Percentiles rank a stretch among this genome's conserved stretches.
Evolutionary conservation across 2,888 invertebrate species (phyloP).

Genomic region (Brachynemurus nebulosus): DNA sequence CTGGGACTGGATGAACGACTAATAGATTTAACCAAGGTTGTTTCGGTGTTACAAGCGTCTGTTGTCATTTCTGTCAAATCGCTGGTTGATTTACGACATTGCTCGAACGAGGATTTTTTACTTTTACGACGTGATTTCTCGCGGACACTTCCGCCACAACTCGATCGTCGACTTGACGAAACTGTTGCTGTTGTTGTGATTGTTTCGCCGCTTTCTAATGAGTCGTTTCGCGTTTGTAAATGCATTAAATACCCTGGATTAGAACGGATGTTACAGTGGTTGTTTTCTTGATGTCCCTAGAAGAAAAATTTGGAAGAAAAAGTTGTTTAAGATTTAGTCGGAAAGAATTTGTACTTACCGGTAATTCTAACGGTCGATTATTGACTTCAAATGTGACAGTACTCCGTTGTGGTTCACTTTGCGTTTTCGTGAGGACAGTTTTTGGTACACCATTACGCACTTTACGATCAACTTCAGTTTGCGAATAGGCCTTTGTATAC

Average conservation of each 20-base stretch:
- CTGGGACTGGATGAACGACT: conserved; percentile 51
- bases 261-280: conserved; percentile 37
- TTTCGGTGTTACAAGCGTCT: conserved; percentile 38
- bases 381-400: conserved; percentile 8
- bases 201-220: conserved; percentile 31
- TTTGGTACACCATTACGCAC: not conserved
- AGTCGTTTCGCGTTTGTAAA: conserved; percentile 27
- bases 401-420: conserved; percentile 9
- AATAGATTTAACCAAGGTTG: conserved; percentile 44
- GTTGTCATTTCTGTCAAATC: conserved; percentile 52
- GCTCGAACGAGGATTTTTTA: conserved; percentile 29
- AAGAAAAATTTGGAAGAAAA: no score
- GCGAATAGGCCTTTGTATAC: conserved; percentile 7
- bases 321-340: no score
- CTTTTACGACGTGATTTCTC: conserved; percentile 27
- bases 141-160: conserved; percentile 26
- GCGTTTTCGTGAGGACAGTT: conserved; percentile 7
- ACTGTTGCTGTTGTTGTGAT: conserved; percentile 35
- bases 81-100: conserved; percentile 62
- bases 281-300: not conserved
- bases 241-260: conserved; percentile 47
- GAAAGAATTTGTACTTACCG: not conserved
- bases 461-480: conserved; percentile 5
- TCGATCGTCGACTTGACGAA: conserved; percentile 36
- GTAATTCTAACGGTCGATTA: not conserved